Conservation (phyloP, 2,888 invertebrate genomes). For the Sceliomorpha sp. region DNA sequence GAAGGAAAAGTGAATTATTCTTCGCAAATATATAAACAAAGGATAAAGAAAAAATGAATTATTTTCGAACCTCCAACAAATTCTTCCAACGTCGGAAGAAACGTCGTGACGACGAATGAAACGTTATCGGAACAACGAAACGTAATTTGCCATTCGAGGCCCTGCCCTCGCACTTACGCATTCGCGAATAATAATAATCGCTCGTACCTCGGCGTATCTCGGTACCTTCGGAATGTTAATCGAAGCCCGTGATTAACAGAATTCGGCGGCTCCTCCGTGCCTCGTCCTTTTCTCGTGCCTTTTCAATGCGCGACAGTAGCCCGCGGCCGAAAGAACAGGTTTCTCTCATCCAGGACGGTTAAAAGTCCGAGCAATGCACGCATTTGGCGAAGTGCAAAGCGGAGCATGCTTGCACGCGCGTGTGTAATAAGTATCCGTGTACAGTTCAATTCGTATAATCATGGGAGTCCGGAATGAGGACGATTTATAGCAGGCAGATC, state of each 20-base stretch:
- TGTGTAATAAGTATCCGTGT: conserved; percentile 17
- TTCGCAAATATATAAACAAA: too few relatives aligned
- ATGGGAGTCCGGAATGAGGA: too few relatives aligned
- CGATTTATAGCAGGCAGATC: too few relatives aligned
- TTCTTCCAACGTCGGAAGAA: too few relatives aligned
- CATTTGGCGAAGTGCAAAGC: conserved; percentile 63
- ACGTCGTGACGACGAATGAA: too few relatives aligned
- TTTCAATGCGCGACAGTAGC: conserved; percentile 37
- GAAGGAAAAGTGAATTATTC: too few relatives aligned
- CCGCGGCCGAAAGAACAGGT: conserved; percentile 68
- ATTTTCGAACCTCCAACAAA: too few relatives aligned
- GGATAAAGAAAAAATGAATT: too few relatives aligned
- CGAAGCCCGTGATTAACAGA: conserved; percentile 58
- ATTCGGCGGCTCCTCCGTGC: conserved; percentile 46
- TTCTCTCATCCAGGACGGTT: conserved; percentile 70
- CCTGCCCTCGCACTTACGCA: too few relatives aligned
- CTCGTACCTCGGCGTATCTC: conserved; percentile 29
- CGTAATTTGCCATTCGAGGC: too few relatives aligned
- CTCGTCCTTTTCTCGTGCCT: conserved; percentile 35
- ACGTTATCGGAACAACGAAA: too few relatives aligned
- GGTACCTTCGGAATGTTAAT: conserved; percentile 54
- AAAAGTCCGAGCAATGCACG: conserved; percentile 70
- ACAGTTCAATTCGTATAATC: conserved; percentile 4
- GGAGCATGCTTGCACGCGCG: conserved; percentile 11
- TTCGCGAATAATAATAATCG: conserved; percentile 27